phyloP scores from a whole-genome alignment of 1,140 invertebrate species.

The Neoseiulus cucumeris region DNA sequence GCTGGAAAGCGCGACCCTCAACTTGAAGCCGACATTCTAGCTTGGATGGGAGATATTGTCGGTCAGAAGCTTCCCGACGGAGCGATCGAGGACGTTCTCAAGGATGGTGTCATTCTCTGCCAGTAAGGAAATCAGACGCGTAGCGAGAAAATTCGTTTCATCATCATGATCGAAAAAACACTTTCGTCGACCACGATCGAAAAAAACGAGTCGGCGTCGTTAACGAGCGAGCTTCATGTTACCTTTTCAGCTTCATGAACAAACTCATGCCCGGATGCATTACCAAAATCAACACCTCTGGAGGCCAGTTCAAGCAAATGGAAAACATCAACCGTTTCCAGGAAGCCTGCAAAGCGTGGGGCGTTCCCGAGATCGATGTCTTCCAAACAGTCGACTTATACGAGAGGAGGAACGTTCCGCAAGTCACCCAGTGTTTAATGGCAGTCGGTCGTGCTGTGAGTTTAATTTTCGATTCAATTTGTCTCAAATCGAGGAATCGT shows the following conservation, averaged over 20 bases:
- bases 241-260: conserved; percentile 47
- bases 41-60: conserved; percentile 71
- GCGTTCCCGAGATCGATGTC: conserved; percentile 65
- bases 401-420: conserved; percentile 75
- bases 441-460: conserved; percentile 67
- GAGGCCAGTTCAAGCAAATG: conserved; percentile 84
- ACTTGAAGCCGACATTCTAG: conserved; percentile 65
- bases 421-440: conserved; percentile 66
- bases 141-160: too few species aligned
- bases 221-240: too few species aligned
- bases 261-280: conserved; percentile 57
- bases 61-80: conserved; percentile 60
- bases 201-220: too few species aligned
- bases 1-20: conserved; percentile 67
- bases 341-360: conserved; percentile 60
- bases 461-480: conserved; percentile 19
- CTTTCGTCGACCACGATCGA: too few species aligned
- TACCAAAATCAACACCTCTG: conserved; percentile 63
- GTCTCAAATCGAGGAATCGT: too few species aligned
- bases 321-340: conserved; percentile 88
- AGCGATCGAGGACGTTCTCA: conserved; percentile 66
- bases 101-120: conserved; percentile 73
- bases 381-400: conserved; percentile 86
- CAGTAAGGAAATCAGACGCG: conserved; percentile 29
- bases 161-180: too few species aligned